These are phyloP conservation scores for Smittia aterrima DNA, from an alignment of 2,888 invertebrate genomes.

Conservation along the genomic window DNA sequence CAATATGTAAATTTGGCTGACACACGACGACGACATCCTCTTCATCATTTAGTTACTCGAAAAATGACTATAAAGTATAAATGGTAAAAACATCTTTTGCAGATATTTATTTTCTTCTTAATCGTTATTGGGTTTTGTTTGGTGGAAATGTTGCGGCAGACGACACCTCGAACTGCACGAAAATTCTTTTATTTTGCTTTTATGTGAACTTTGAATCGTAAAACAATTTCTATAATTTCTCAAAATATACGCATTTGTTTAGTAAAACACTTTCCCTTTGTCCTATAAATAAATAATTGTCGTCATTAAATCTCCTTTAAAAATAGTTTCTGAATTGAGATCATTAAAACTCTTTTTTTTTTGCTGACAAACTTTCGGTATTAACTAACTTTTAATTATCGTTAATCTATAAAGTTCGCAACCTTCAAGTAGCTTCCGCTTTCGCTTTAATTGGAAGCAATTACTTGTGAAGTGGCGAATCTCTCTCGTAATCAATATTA, in stretches of 20 bases:
- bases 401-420: neutral
- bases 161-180: neutral
- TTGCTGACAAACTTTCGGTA: neutral
- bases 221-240: neutral
- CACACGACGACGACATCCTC: neutral
- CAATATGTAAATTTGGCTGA: neutral
- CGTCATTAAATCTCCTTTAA: neutral
- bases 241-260: neutral
- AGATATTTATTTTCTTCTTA: neutral
- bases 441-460: too few relatives aligned
- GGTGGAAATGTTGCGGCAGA: neutral
- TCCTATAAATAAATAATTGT: slow-evolving; percentile 8
- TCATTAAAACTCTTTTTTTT: neutral
- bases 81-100: neutral
- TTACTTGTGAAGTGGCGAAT: too few relatives aligned
- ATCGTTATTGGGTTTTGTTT: neutral
- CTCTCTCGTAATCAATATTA: too few relatives aligned
- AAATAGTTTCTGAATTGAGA: neutral
- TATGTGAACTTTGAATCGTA: neutral
- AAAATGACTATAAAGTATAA: neutral
- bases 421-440: neutral
- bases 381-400: neutral
- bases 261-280: neutral
- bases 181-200: neutral
- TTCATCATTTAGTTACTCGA: neutral